Conservation (phyloP, 2,113 vertebrate genomes). For the Ranitomeya imitator region DNA sequence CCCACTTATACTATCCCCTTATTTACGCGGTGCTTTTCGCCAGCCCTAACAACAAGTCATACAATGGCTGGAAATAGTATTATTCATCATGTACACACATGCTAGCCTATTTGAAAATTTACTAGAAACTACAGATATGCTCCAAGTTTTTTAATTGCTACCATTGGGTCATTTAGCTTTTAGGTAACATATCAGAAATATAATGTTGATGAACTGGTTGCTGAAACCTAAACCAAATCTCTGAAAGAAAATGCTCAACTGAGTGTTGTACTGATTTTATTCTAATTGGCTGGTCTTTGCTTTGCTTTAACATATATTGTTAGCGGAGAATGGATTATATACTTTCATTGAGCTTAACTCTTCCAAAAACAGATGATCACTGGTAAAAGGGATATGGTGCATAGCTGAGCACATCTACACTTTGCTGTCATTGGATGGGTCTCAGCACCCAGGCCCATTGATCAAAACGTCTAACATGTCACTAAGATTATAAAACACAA, state of each 20-base stretch:
- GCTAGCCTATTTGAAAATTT: too few relatives aligned
- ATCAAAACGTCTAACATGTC: not conserved
- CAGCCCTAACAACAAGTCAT: too few relatives aligned
- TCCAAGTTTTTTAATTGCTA: not conserved
- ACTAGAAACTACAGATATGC: too few relatives aligned
- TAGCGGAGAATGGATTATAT: not conserved
- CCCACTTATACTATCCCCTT: too few relatives aligned
- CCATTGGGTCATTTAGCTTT: not conserved
- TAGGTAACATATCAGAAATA: not conserved
- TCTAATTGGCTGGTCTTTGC: not conserved
- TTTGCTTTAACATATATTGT: not conserved
- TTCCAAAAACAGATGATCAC: not conserved
- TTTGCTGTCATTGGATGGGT: not conserved
- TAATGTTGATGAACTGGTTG: not conserved
- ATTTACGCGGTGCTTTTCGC: too few relatives aligned
- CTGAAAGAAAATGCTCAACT: not conserved
- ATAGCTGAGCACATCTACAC: not conserved
- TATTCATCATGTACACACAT: too few relatives aligned
- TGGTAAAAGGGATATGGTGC: not conserved
- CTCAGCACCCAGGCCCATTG: not conserved
- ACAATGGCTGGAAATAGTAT: too few relatives aligned
- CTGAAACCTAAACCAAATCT: not conserved
- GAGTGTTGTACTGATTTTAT: not conserved
- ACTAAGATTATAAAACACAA: not conserved
- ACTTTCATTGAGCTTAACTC: not conserved